Evolutionary conservation across 2,113 vertebrate species (phyloP), one percentile per base, ranked within the genome.

Genomic region (Greenwoodochromis staneri): DNA sequence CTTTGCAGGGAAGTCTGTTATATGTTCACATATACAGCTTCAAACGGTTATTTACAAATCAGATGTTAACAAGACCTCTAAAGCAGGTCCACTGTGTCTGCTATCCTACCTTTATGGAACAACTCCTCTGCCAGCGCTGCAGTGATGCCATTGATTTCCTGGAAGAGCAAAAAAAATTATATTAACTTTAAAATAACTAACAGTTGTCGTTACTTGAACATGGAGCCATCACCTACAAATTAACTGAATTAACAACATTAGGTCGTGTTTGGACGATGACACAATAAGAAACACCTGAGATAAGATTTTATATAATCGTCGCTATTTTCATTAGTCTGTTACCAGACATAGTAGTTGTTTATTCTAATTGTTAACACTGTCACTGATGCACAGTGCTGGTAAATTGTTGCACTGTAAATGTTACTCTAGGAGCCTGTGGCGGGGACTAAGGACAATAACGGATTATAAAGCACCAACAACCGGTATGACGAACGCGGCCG

Each of bases 111-210:
- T 97, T 97, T 98, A 88, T 99, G 96, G 86, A 98, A 99, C 63
- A 99, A 95, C 82, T 98, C 98, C 94, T 99, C 98, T 8, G 98
- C 99, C 94, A 99, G 81, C 0, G 97, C 97, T 27, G 98, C 97
- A 36, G 98, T 98, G 93, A 99, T 97, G 11, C 99, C 98, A 87
- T 98, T 98, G 81, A 98, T 97, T 93, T 99, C 99, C 99, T 99
- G 93, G 51, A 87, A 90, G 13, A 87, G 5, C 24, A 16, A 53
- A 9, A 53, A 0, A 11, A 31, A 9, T 3, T 9, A 24, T 12
- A 83, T 8, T 34, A 6, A 81, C 5, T 21, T 49, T 2, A 40
- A 63, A 63, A n/a, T 47, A 38, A 83, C 21, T 49, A 78, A 49
- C 45, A 49, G 27, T 76, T 76, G 71, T 19, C 2, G 0, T 49